Evolutionary conservation across 2,113 vertebrate genomes (phyloP), one percentile per base, ranked within the genome.

Genomic region (Ornithorhynchus anatinus): DNA sequence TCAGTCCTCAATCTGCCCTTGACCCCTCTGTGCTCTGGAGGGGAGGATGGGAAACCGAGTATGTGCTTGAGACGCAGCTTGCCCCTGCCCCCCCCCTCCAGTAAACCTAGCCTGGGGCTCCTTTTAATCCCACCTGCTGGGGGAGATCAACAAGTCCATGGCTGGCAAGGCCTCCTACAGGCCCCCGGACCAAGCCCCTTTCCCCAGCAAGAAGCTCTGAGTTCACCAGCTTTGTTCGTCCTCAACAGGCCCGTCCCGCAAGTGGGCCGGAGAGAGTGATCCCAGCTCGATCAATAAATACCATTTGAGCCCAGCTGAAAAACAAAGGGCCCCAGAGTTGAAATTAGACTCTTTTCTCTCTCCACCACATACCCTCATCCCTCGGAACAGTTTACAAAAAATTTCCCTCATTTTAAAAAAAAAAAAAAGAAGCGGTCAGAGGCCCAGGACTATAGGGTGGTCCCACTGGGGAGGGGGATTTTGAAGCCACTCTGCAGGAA

Each of bases 401-500:
- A 73, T 71, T 82, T 29, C 31, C 38, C 58, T 31, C 80, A 64
- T 77, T 70, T 84, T 84, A 61, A 80, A 37, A 5, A 66, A 70
- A 52, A 36, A 47, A 10, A 27, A 43, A 12, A 70, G 70, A 74
- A 29, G 17, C 3, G 7, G 43, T 40, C 59, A 48, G 57, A 1
- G 13, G 6, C 8, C 17, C 1, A 3, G 37, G 64, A 77, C 86
- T 94, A 95, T 39, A 93, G 86, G 35, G 86, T 44, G 5, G 87
- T 77, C 75, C 90, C 92, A 0, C 10, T 77, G 50, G 92, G 88
- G 39, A 95, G 69, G 1, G 94, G 89, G 74, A 95, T 89, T 67
- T 89, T 91, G 15, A 92, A 86, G 11, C 94, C 94, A 0, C 86
- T 92, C 35, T 40, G 86, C 2, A 92, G 86, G 32, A 96, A 90